Conservation (phyloP, 2,113 vertebrate species). For the Xenopus laevis region DNA sequence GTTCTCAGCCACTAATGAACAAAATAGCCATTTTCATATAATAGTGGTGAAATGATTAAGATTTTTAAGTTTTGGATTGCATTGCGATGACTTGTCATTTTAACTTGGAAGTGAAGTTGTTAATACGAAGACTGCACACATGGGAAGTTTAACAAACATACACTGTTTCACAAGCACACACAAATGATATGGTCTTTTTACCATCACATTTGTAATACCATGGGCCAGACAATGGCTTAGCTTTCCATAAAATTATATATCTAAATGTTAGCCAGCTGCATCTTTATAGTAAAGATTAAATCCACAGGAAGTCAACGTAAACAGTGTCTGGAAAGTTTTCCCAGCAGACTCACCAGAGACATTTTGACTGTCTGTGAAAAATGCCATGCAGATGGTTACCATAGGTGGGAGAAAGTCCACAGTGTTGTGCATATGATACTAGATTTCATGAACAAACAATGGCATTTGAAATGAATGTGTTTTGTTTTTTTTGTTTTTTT, state of each 20-base stretch:
- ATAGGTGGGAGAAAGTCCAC: not conserved
- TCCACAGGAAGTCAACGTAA: constrained; percentile 10
- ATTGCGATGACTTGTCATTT: not conserved
- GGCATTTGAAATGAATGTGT: no score
- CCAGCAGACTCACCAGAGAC: not conserved
- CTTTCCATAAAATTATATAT: constrained; percentile 1
- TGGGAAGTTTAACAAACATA: not conserved
- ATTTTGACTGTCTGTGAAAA: not conserved
- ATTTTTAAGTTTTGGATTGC: no score
- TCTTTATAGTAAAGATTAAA: not conserved
- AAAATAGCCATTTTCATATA: no score
- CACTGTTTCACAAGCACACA: not conserved
- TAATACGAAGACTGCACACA: not conserved
- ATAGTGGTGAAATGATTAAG: no score
- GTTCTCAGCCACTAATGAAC: no score
- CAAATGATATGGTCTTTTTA: not conserved
- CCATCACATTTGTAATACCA: not conserved
- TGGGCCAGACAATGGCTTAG: not conserved
- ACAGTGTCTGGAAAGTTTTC: constrained; percentile 7
- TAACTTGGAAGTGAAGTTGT: not conserved
- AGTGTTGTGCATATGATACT: not conserved
- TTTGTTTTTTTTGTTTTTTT: no score
- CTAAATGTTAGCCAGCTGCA: constrained; percentile 7
- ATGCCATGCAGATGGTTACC: constrained; percentile 20
- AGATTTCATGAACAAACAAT: not conserved